Evolutionary conservation across 2,797 vertebrate genomes (phyloP).

Genomic region (Malacoraja senta): DNA sequence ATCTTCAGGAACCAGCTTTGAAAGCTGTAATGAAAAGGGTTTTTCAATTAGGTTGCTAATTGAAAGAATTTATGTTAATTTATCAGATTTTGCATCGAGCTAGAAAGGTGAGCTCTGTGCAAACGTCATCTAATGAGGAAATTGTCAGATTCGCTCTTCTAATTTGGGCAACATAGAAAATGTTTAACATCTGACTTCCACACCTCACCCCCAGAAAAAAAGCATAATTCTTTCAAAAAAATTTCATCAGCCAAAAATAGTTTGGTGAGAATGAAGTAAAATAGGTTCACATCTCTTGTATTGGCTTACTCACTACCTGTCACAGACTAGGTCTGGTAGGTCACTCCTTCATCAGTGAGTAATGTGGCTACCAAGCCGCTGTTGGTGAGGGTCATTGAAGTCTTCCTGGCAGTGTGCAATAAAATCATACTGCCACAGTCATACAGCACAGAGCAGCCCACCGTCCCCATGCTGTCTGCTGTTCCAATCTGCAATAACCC

Average conservation of each 20-base stretch:
- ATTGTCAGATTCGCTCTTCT: not conserved
- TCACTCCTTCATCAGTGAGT: too few species aligned
- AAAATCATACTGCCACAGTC: too few species aligned
- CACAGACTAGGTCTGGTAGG: too few species aligned
- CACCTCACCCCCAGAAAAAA: not conserved
- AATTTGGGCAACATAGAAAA: not conserved
- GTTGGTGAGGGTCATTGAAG: too few species aligned
- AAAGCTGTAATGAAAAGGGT: not conserved
- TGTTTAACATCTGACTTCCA: not conserved
- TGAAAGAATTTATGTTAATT: not conserved
- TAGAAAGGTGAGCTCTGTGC: not conserved
- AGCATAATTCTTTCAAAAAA: not conserved
- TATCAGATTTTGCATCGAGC: not conserved
- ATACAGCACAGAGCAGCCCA: too few species aligned
- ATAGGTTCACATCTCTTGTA: too few species aligned
- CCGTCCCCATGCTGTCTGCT: too few species aligned
- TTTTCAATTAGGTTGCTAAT: not conserved
- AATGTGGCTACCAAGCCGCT: too few species aligned
- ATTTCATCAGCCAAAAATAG: not conserved
- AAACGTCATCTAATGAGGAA: not conserved
- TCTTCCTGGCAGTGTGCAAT: too few species aligned
- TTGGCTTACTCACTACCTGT: too few species aligned
- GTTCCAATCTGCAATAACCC: too few species aligned
- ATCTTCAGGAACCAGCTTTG: not conserved
- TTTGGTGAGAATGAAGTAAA: too few species aligned